phyloP scores from a whole-genome alignment of 2,888 invertebrate species.

The Cheilosia grossa region DNA sequence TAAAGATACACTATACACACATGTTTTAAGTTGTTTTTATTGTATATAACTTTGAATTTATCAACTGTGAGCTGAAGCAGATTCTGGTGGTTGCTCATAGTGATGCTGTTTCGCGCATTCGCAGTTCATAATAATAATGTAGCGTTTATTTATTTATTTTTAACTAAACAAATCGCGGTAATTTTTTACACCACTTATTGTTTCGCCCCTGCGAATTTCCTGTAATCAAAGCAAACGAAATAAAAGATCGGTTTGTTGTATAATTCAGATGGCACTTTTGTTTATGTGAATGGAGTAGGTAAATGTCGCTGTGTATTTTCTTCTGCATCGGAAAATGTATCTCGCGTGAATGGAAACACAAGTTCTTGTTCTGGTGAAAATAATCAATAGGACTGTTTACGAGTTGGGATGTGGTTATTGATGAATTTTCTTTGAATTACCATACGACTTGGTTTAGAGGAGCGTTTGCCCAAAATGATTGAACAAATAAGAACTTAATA shows the following conservation, averaged over 20 bases:
- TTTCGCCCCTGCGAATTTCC: conserved; percentile 17
- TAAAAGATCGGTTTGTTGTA: conserved; percentile 7
- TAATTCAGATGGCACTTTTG: conserved; percentile 34
- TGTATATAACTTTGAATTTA: background rate
- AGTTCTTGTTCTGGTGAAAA: background rate
- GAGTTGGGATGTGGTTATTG: background rate
- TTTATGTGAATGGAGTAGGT: conserved; percentile 8
- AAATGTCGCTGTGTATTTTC: conserved; percentile 8
- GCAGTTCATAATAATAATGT: conserved; percentile 32
- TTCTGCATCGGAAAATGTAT: background rate
- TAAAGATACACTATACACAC: conserved; percentile 23
- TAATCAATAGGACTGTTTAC: background rate
- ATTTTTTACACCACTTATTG: background rate
- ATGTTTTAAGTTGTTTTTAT: conserved; percentile 22
- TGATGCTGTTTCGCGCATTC: conserved; percentile 69
- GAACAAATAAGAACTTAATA: no score
- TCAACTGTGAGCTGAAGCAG: conserved; percentile 5
- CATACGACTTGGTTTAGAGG: no score
- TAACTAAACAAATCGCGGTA: conserved; percentile 38
- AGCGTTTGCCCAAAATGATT: no score
- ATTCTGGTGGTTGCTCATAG: conserved; percentile 2
- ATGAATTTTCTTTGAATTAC: no score
- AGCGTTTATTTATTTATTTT: conserved; percentile 12
- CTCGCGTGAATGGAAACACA: background rate
- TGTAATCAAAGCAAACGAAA: background rate